Conservation (phyloP, 2,888 invertebrate species). For the Phasia obesa region DNA sequence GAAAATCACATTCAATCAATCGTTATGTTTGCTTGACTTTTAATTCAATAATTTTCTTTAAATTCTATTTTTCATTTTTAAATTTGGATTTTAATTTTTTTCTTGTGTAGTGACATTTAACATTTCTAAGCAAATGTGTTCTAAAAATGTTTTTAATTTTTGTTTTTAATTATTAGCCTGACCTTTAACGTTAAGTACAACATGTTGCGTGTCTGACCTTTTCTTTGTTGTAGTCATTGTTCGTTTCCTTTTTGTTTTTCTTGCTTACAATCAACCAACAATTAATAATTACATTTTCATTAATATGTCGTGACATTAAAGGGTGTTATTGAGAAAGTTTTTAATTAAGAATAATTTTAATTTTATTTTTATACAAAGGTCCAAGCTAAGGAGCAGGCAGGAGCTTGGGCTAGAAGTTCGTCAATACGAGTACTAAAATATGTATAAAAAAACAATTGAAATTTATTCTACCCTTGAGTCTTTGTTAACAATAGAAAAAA, state of each 20-base stretch:
- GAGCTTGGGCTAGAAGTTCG: no score
- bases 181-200: slow-evolving; percentile 33
- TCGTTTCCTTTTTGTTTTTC: slow-evolving; percentile 15
- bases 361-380: slow-evolving; percentile 30
- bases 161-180: slow-evolving; percentile 16
- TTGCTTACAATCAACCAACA: slow-evolving; percentile 11
- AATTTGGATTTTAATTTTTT: neutral
- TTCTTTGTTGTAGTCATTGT: slow-evolving; percentile 9
- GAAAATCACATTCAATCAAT: no score
- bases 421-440: no score
- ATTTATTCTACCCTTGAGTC: no score
- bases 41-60: neutral
- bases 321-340: slow-evolving; percentile 52
- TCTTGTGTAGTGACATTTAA: neutral
- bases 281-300: slow-evolving; percentile 50
- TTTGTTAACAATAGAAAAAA: no score
- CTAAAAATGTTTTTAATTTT: neutral
- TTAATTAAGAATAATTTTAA: slow-evolving; percentile 58
- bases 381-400: no score
- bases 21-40: no score
- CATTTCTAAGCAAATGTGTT: neutral
- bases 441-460: no score
- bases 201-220: slow-evolving; percentile 64
- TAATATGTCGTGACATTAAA: slow-evolving; percentile 56
- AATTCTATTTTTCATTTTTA: slow-evolving; percentile 2